A percentile compares a stretch with the other conserved stretches of the same genome.
phyloP scores from a whole-genome alignment of 2,888 invertebrate genomes.

The Andrena dorsata region DNA sequence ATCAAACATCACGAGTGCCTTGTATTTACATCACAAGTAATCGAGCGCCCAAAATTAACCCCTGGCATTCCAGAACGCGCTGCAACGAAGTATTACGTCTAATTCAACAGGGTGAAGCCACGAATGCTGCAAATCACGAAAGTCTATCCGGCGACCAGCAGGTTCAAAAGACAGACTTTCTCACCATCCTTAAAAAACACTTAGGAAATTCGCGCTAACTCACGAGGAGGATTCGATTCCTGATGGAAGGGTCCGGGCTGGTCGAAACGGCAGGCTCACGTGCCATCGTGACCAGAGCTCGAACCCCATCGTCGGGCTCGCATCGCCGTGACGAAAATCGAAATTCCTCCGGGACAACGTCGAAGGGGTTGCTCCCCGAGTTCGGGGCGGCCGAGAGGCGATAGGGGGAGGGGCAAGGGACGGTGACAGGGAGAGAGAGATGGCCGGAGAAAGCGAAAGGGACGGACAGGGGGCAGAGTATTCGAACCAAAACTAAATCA shows the following conservation, averaged over 20 bases:
- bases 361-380: conserved; percentile 38
- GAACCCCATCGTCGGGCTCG: conserved; percentile 17
- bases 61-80: too few relatives aligned
- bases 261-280: background rate
- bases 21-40: too few relatives aligned
- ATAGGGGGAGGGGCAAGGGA: background rate
- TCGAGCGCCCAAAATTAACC: too few relatives aligned
- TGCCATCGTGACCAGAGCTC: background rate
- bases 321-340: conserved; percentile 69
- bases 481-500: conserved; percentile 75
- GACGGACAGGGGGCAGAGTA: conserved; percentile 18
- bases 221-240: background rate
- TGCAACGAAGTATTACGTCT: too few relatives aligned
- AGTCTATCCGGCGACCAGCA: too few relatives aligned
- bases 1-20: too few relatives aligned
- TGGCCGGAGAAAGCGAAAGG: background rate
- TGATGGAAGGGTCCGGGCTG: background rate
- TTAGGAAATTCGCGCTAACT: background rate
- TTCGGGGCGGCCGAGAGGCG: background rate
- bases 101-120: too few relatives aligned
- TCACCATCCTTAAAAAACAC: too few relatives aligned
- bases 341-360: conserved; percentile 64
- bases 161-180: too few relatives aligned
- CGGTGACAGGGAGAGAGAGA: background rate
- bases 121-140: too few relatives aligned